phyloP scores from a whole-genome alignment of 2,113 vertebrate species.

The Numenius arquata region DNA sequence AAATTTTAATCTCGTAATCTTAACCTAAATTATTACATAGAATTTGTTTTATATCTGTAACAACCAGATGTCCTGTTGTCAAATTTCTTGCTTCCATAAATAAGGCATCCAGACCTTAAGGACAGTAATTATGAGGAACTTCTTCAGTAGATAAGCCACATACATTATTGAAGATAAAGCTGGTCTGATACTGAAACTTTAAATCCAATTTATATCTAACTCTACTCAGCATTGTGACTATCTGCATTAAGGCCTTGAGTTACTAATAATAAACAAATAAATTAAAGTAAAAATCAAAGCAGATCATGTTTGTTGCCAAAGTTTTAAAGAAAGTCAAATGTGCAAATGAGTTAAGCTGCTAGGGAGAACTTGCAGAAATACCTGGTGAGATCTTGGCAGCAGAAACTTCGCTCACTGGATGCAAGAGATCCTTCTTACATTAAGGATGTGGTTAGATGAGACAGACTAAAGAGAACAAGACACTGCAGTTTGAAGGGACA shows the following conservation, averaged over 20 bases:
- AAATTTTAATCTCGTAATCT: neutral
- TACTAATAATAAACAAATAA: neutral
- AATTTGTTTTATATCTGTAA: neutral
- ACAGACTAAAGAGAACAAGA: neutral
- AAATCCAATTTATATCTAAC: neutral
- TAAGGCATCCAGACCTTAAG: neutral
- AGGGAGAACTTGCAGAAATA: neutral
- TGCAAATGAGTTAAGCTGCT: neutral
- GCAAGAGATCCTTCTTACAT: neutral
- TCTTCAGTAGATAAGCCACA: neutral
- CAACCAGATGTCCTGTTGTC: neutral
- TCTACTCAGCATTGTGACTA: neutral
- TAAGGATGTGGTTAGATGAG: neutral
- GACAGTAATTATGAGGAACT: neutral
- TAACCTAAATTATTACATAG: neutral
- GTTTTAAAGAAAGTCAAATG: neutral
- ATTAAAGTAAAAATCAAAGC: neutral
- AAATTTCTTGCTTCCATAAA: neutral
- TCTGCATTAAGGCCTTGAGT: neutral
- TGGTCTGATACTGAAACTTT: neutral
- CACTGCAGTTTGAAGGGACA: neutral
- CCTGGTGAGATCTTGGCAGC: neutral
- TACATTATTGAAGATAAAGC: neutral
- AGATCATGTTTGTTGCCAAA: neutral
- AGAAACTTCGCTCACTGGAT: neutral